Evolutionary conservation across 2,113 vertebrate species (phyloP).

Genomic region (Spilogale gracilis): DNA sequence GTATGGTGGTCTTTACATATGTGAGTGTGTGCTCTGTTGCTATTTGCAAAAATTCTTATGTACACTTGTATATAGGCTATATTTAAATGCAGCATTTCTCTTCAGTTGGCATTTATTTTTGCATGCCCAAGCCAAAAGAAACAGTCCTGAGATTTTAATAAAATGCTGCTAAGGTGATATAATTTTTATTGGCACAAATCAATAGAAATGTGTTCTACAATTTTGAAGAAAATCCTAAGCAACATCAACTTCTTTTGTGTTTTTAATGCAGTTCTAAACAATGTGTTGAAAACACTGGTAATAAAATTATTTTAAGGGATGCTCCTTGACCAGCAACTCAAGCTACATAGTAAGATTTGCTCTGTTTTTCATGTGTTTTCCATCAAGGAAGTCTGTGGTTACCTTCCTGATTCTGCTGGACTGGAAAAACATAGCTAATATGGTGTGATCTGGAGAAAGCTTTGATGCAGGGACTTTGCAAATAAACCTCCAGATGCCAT

Average conservation of each 20-base stretch:
- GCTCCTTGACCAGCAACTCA: slow-evolving; percentile 90
- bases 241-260: slow-evolving; percentile 80
- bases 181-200: slow-evolving; percentile 59
- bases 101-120: slow-evolving; percentile 54
- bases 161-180: slow-evolving; percentile 26
- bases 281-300: slow-evolving; percentile 86
- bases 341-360: slow-evolving; percentile 90
- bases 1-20: slow-evolving; percentile 3
- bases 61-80: neutral
- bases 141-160: slow-evolving; percentile 39
- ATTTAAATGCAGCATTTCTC: slow-evolving; percentile 65
- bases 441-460: slow-evolving; percentile 98
- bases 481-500: slow-evolving; percentile 99
- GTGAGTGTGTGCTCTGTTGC: neutral
- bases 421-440: slow-evolving; percentile 99
- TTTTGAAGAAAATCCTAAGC: slow-evolving; percentile 69
- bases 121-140: slow-evolving; percentile 44
- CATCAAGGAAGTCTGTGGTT: slow-evolving; percentile 99
- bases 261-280: slow-evolving; percentile 87
- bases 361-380: slow-evolving; percentile 98
- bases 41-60: neutral
- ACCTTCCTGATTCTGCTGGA: slow-evolving; percentile 98
- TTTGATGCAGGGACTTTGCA: slow-evolving; percentile 99
- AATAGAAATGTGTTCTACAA: slow-evolving; percentile 62
- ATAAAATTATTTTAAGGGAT: slow-evolving; percentile 93